Conservation (phyloP, 2,113 vertebrate genomes). For the Nibea coibor region DNA sequence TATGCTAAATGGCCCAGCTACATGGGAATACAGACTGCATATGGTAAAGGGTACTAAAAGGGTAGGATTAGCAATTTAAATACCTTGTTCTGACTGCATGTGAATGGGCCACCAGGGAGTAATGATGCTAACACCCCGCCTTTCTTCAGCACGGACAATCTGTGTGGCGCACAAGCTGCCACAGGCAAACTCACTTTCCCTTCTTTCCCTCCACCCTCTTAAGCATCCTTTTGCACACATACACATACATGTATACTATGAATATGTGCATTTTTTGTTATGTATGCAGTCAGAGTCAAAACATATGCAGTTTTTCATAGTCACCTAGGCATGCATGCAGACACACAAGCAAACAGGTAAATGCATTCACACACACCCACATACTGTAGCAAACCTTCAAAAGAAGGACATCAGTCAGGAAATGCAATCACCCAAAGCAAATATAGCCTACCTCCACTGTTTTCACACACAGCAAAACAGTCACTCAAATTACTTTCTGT, state of each 20-base stretch:
- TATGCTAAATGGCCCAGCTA: constrained; percentile 66
- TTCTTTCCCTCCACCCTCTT: constrained; percentile 4
- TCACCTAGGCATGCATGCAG: not conserved
- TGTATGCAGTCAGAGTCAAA: not conserved
- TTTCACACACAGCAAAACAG: constrained; percentile 67
- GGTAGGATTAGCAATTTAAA: constrained; percentile 79
- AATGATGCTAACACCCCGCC: constrained; percentile 55
- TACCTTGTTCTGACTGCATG: constrained; percentile 62
- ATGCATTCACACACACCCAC: constrained; percentile 17
- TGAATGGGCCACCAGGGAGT: constrained; percentile 70
- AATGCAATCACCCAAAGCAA: constrained; percentile 76
- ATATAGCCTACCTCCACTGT: constrained; percentile 62
- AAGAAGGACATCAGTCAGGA: constrained; percentile 61
- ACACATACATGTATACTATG: not conserved
- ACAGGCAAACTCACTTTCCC: constrained; percentile 39
- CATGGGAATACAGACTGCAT: constrained; percentile 57
- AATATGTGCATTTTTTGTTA: constrained; percentile 14
- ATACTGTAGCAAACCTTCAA: constrained; percentile 29
- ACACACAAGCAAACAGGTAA: not conserved
- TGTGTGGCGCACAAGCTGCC: constrained; percentile 38
- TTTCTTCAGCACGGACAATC: constrained; percentile 30
- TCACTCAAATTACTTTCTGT: constrained; percentile 57
- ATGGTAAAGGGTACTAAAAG: constrained; percentile 61
- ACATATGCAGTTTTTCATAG: constrained; percentile 19
- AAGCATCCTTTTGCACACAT: not conserved